Evolutionary conservation across 1,140 invertebrate species (phyloP).

Genomic region (Ectropis grisescens): DNA sequence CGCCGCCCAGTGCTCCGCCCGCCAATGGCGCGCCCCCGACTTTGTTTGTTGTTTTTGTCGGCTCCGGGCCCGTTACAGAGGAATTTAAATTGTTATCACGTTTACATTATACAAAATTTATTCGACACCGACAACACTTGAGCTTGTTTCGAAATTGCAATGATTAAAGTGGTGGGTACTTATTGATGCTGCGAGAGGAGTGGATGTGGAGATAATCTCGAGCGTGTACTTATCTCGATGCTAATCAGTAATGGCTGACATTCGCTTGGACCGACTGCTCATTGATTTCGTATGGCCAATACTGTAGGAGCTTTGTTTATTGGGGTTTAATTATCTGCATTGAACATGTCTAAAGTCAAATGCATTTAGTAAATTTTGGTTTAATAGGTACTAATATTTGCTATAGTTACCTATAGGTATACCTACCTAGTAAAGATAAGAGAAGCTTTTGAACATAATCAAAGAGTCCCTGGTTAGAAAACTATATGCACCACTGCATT

Average conservation of each 20-base stretch:
- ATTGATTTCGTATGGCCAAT: background rate
- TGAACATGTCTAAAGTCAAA: too few species aligned
- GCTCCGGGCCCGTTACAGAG: slow-evolving; percentile 61
- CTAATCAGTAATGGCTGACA: slow-evolving; percentile 3
- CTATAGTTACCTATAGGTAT: too few species aligned
- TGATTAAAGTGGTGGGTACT: slow-evolving; percentile 60
- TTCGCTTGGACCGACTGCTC: background rate
- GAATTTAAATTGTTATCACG: slow-evolving; percentile 70
- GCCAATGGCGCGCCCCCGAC: slow-evolving; percentile 38
- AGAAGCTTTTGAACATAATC: too few species aligned
- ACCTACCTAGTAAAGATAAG: too few species aligned
- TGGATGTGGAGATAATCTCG: background rate
- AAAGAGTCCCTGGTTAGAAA: too few species aligned
- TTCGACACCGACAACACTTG: slow-evolving; percentile 65
- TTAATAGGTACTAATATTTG: too few species aligned
- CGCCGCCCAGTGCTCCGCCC: slow-evolving; percentile 29
- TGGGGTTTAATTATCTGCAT: background rate
- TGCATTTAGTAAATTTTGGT: too few species aligned
- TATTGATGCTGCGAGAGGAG: slow-evolving; percentile 40
- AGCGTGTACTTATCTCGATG: background rate
- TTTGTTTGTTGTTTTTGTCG: slow-evolving; percentile 69
- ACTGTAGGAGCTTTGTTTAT: too few species aligned
- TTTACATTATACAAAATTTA: slow-evolving; percentile 70
- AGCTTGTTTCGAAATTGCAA: slow-evolving; percentile 68
- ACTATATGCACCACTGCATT: too few species aligned